Evolutionary conservation across 2,113 vertebrate species (phyloP).

Genomic region (Clarias macrocephalus): DNA sequence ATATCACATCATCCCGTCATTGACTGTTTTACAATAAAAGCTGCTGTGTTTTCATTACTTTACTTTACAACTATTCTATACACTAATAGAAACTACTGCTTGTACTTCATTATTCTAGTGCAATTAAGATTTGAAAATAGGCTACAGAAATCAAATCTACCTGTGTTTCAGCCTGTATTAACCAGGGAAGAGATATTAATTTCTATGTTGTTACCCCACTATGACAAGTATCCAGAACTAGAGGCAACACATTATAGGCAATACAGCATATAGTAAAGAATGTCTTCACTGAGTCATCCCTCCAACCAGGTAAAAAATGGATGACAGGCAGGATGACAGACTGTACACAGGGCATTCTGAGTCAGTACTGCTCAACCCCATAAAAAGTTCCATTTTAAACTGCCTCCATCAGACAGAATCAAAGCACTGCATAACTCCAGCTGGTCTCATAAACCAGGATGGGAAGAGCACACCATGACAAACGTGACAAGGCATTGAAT

Average conservation of each 20-base stretch:
- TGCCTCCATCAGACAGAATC: slow-evolving; percentile 56
- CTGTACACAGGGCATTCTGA: slow-evolving; percentile 45
- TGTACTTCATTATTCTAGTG: not conserved
- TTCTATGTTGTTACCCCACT: not conserved
- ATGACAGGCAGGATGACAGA: slow-evolving; percentile 49
- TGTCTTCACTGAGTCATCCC: slow-evolving; percentile 60
- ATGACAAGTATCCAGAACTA: slow-evolving; percentile 52
- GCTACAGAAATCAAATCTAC: not conserved
- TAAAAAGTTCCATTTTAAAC: slow-evolving; percentile 53
- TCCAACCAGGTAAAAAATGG: slow-evolving; percentile 50
- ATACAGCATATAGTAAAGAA: slow-evolving; percentile 49
- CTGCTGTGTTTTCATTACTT: not conserved
- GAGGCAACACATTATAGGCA: not conserved
- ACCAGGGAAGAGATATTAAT: not conserved
- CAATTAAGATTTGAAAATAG: not conserved
- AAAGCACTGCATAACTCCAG: slow-evolving; percentile 59
- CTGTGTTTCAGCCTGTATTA: not conserved
- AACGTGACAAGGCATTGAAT: slow-evolving; percentile 53
- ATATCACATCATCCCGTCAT: not conserved
- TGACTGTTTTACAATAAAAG: not conserved
- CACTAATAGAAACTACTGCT: not conserved
- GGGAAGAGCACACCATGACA: slow-evolving; percentile 53
- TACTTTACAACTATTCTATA: not conserved
- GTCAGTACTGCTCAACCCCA: slow-evolving; percentile 38
- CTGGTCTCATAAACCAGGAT: slow-evolving; percentile 41